Evolutionary conservation across 2,113 vertebrate genomes (phyloP), one percentile per base, ranked within the genome.

Genomic region (Phodopus roborovskii): DNA sequence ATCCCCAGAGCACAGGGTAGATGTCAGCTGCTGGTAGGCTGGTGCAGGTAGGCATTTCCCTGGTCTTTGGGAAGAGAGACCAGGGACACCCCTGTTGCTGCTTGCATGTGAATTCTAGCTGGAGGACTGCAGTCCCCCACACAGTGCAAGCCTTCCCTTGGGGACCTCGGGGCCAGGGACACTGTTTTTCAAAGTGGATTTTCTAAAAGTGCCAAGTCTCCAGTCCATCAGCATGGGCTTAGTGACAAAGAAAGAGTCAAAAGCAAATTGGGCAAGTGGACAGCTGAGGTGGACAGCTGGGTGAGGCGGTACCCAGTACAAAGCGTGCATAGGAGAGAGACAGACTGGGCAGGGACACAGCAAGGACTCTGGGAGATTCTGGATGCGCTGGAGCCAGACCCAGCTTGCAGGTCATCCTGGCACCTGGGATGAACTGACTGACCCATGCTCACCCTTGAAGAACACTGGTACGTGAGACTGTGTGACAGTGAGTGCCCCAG

Each of bases 251-350:
- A 70, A 84, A 79, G 0, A 66, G 20, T 86, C 70, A 17, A 6
- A 58, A 81, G 19, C 71, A 7, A 8, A 11, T 6, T 0, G 4
- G 48, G 4, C 7, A 1, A 16, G 60, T 0, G 33, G 16, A 24
- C 0, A 13, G 17, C 15, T 15, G 0, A 17, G 8, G 19, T 0
- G 4, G 5, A 30, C 0, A 1, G 0, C n/a, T 16, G 60, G 58
- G 33, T 17, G 64, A 86, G 81, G 20, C 83, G 8, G 74, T 6
- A 1, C 28, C 16, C 83, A 15, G 68, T 3, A 3, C n/a, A 13
- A 28, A 28, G 73, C 3, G 8, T 1, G 36, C 0, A 4, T 1
- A 12, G 1, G 1, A 3, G 7, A 15, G 56, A n/a, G 42, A 16
- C 17, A 17, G 0, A 2, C 0, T 15, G 0, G 36, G 36, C 74